Evolutionary conservation across 2,113 vertebrate genomes (phyloP), one percentile per base, ranked within the genome.

Genomic region (Microcebus jonahi): DNA sequence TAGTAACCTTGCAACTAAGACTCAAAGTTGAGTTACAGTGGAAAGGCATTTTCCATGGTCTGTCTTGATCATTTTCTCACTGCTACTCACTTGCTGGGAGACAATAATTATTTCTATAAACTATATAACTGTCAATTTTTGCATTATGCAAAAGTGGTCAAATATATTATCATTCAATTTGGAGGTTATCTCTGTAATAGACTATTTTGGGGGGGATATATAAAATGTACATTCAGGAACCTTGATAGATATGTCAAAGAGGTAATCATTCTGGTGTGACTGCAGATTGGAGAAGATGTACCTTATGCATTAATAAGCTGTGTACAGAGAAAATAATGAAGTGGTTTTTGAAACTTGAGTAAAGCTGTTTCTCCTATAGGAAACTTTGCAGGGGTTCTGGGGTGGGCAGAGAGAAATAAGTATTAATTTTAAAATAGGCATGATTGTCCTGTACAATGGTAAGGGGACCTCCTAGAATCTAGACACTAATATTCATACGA

Each of bases 221-320:
- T 31, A 96, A 87, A 92, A 84, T 90, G 90, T 53, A 90, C 20
- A 86, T 91, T 92, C 42, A 94, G 90, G 21, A 87, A 14, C 14
- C 29, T 18, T 84, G 18, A n/a, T 3, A 90, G 20, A 29, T 79
- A 94, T 23, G 75, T 95, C n/a, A 95, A 93, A 87, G 42, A 84
- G n/a, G 29, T 90, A 67, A 75, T 75, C 21, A 83, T 82, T 76
- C 73, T 82, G 21, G 10, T 87, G 8, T 67, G 65, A 94, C 53
- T 45, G 8, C 50, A 94, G 36, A 73, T 31, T 71, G 63, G 27
- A 90, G 36, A 45, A 73, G 23, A 71, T 67, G 6, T 45, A 7
- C 11, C 25, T 94, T 75, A 70, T 68, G 5, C 55, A n/a, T 71
- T 84, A 81, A 95, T 86, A 82, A 87, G 29, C 25, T 96, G 11